A percentile compares a stretch with the other conserved stretches of the same genome.
phyloP scores from a whole-genome alignment of 2,888 invertebrate species.

The Thereva unica region DNA sequence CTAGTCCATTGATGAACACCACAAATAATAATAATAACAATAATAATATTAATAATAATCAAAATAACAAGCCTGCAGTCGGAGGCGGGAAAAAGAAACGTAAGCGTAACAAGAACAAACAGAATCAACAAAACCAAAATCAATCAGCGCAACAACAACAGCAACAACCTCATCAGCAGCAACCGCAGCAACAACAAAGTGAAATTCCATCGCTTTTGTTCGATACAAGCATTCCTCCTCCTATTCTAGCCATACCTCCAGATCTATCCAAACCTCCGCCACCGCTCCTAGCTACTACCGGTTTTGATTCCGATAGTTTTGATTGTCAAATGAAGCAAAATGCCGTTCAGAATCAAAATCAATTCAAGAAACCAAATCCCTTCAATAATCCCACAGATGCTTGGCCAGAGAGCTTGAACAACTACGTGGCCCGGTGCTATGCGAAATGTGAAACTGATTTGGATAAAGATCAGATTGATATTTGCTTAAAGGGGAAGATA shows the following conservation, averaged over 20 bases:
- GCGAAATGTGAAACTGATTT: constrained; percentile 84
- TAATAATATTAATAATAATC: constrained; percentile 61
- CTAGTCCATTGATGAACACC: constrained; percentile 52
- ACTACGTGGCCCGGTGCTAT: constrained; percentile 91
- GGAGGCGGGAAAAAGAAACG: constrained; percentile 69
- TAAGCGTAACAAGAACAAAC: constrained; percentile 70
- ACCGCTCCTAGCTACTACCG: constrained; percentile 47
- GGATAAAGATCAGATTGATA: constrained; percentile 93
- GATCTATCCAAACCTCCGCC: constrained; percentile 55
- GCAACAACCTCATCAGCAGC: constrained; percentile 49
- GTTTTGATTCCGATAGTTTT: constrained; percentile 1
- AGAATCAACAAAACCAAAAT: constrained; percentile 54
- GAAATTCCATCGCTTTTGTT: constrained; percentile 14
- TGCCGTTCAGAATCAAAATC: constrained; percentile 49
- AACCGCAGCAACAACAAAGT: constrained; percentile 46
- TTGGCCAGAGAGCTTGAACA: constrained; percentile 79
- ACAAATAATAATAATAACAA: constrained; percentile 43
- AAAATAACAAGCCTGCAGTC: background rate
- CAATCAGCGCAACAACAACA: constrained; percentile 51
- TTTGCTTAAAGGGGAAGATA: constrained; percentile 91
- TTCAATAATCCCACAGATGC: constrained; percentile 66
- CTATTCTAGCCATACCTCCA: constrained; percentile 48
- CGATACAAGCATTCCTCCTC: constrained; percentile 54
- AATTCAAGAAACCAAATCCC: constrained; percentile 53
- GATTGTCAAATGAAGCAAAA: constrained; percentile 6